Base-by-base conservation (phyloP, 2,888 invertebrate species). In the Synergus japonicus region DNA sequence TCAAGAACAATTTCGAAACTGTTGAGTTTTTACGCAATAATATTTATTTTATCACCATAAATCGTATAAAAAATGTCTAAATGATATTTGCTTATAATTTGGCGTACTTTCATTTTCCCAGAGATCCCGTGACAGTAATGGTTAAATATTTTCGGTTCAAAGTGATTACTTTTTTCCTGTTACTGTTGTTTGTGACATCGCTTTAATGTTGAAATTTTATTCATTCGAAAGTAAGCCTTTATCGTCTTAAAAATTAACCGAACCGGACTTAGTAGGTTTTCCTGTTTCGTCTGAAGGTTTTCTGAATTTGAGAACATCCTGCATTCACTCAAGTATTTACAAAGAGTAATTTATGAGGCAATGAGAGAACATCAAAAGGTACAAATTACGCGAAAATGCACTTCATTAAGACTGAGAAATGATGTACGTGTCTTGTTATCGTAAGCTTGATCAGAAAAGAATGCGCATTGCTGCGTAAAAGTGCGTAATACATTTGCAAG, bases 401-500 rank as follows among this genome's bases (percentile, higher is more conserved):
- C 49, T 41, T 29, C 4, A 37, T 46, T 37, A 63, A 29, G 63
- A 13, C 13, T 13, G 22, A 13, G 37, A 7, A 73, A 73, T 41
- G 10, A 73, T 37, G 18, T 5, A n/a, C 49, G 4, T 73, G 15
- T 58, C 73, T 73, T 54, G 54, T 41, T 54, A 73, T 73, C 73
- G 7, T 73, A n/a, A 15, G n/a, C 37, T 58, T 54, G 37, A 54
- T 73, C 54, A 29, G 43, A 13, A 46, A 49, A 58, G 67, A 13
- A 66, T 44, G 46, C 80, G 79, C 80, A 81, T 81, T 78, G 78
- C 79, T 66, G 81, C 81, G 81, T 82, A 83, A 83, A 84, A 81
- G 80, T 78, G 82, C 81, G 80, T 82, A 79, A 81, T 83, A 77
- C 81, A 73, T 58, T 73, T 73, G 41, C 41, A 37, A 37, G 18